These are phyloP conservation scores for Megalonaias nervosa DNA, from an alignment of 1,140 invertebrate genomes.

Conservation along the genomic window DNA sequence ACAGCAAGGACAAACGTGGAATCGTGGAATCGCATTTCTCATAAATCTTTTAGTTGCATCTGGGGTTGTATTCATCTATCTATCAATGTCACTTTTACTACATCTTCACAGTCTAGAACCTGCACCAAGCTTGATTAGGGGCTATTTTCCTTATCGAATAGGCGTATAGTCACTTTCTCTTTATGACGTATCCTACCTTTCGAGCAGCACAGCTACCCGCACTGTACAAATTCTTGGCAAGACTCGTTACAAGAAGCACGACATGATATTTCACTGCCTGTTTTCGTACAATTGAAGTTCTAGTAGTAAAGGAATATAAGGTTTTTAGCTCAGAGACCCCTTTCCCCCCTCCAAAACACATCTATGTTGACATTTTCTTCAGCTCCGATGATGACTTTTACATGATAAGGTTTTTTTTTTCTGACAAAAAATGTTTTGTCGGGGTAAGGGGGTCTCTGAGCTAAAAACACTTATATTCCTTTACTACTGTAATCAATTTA, in stretches of 20 bases:
- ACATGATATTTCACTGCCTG: conserved; percentile 70
- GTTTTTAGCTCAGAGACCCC: no score
- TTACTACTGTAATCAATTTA: no score
- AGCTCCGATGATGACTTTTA: no score
- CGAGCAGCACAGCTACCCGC: conserved; percentile 79
- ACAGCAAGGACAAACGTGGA: conserved; percentile 78
- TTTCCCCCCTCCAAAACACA: no score
- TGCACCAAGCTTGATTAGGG: no score
- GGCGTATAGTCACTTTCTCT: conserved; percentile 68
- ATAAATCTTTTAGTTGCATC: conserved; percentile 60
- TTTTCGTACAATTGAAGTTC: conserved; percentile 73
- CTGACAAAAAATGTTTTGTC: no score
- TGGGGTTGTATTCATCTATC: conserved; percentile 70
- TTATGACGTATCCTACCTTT: conserved; percentile 37
- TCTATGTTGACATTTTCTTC: no score
- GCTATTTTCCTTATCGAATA: no score
- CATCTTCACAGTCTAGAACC: conserved; percentile 17
- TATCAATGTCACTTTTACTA: conserved; percentile 34
- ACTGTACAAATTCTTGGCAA: conserved; percentile 63
- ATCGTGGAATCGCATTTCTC: conserved; percentile 72
- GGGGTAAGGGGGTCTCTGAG: no score
- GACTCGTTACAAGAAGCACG: conserved; percentile 70
- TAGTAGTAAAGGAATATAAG: no score
- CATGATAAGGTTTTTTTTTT: no score
- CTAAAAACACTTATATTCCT: no score